Evolutionary conservation across 2,888 invertebrate species (phyloP), one percentile per base, ranked within the genome.

Genomic region (Punctoribates punctum): DNA sequence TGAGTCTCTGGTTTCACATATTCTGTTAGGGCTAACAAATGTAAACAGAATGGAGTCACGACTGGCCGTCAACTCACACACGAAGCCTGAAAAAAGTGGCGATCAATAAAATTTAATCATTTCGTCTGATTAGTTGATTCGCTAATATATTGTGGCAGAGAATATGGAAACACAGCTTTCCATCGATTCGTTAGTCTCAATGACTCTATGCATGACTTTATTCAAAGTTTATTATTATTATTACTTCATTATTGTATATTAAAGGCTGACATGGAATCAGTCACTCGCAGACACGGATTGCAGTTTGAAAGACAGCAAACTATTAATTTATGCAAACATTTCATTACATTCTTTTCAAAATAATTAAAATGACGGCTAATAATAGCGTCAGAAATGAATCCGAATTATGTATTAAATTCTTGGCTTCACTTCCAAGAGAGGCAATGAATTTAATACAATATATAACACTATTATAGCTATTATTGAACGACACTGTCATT

Each of bases 41-140:
- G 57, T 15, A 25, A 29, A 38, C 65, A 65, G n/a, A 65, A 11
- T 65, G 38, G 17, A 65, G 65, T 65, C 65, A 65, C 65, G 65
- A 65, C 65, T 54, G 65, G 65, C 17, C 34, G 65, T 65, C 65
- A 65, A 65, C 17, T 38, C 65, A 34, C 29, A 38, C 65, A 65
- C 65, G 34, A 29, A 65, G 65, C 34, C 20, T 34, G 34, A 65
- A 65, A 57, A 57, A 62, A 42, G 42, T n/a, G 38, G 25, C 38
- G 70, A 70, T 70, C 70, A 70, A 70, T 70, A 70, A 70, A 70
- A 70, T 70, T 65, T 70, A 70, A 70, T 70, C 70, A 70, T 70
- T 67, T 70, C 23, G 70, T 70, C 70, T 70, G 42, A 70, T 70
- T 70, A 70, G 70, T 70, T 70, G 23, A 70, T 70, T 70, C 42